Percentiles rank a stretch among this genome's conserved stretches.
Evolutionary conservation across 2,797 vertebrate genomes (phyloP).

Genomic region (Sebastes oblongus): DNA sequence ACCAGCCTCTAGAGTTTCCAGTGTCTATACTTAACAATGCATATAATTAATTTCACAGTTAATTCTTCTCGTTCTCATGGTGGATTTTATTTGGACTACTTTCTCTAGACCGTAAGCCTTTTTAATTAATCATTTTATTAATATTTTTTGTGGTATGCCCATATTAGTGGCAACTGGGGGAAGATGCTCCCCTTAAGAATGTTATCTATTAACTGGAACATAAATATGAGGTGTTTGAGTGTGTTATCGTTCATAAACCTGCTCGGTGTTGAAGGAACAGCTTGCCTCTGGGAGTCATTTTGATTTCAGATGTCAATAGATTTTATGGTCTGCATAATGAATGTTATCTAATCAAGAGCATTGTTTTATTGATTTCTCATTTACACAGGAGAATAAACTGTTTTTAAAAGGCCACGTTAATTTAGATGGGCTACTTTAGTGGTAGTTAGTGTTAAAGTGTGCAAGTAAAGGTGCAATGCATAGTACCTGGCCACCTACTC

Average conservation of each 20-base stretch:
- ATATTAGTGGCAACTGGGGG: neutral
- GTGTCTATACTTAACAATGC: constrained; percentile 31
- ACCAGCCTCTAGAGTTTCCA: constrained; percentile 10
- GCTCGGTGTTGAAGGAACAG: neutral
- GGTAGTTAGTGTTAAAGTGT: neutral
- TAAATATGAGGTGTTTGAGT: neutral
- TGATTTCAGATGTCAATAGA: neutral
- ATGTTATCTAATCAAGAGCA: neutral
- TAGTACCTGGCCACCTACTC: no score
- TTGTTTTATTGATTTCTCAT: constrained; percentile 15
- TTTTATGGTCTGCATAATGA: neutral
- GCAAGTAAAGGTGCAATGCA: neutral
- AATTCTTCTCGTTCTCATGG: constrained; percentile 17
- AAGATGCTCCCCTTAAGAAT: neutral
- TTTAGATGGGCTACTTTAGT: neutral
- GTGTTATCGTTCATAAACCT: neutral
- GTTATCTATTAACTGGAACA: neutral
- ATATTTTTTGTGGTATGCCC: neutral
- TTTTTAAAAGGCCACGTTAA: neutral
- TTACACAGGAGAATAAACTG: neutral
- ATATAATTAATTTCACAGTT: constrained; percentile 41
- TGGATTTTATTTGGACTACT: neutral
- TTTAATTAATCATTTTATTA: neutral
- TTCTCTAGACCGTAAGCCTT: neutral
- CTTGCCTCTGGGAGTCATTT: neutral